phyloP scores from a whole-genome alignment of 2,888 invertebrate genomes.

The Sisyra nigra region DNA sequence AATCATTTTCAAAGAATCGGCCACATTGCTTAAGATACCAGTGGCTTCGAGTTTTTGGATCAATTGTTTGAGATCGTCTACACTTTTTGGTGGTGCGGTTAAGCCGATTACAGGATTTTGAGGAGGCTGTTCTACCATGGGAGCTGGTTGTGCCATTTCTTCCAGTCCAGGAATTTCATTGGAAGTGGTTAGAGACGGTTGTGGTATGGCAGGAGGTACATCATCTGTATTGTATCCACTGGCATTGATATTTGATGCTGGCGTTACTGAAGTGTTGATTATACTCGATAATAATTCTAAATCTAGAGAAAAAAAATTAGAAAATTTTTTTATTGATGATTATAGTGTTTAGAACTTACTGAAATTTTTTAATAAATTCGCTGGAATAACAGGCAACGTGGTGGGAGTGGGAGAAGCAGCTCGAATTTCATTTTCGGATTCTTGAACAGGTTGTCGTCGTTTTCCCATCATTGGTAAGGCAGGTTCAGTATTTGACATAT shows the following conservation, averaged over 20 bases:
- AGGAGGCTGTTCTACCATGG: conserved; percentile 16
- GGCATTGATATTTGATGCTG: conserved; percentile 28
- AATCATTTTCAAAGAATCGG: conserved; percentile 16
- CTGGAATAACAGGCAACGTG: neutral
- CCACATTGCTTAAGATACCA: conserved; percentile 46
- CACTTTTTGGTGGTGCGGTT: conserved; percentile 16
- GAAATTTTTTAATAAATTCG: conserved; percentile 15
- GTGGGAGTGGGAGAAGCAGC: conserved; percentile 22
- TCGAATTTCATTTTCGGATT: conserved; percentile 20
- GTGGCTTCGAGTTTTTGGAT: conserved; percentile 74
- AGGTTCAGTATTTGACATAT: conserved; percentile 19
- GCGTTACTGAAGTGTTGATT: conserved; percentile 41
- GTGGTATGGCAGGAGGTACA: conserved; percentile 19
- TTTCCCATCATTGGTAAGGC: conserved; percentile 19
- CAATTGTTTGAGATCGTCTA: conserved; percentile 62
- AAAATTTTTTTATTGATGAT: neutral
- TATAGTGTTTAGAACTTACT: conserved; percentile 18
- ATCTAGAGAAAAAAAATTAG: conserved; percentile 25
- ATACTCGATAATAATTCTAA: conserved; percentile 50
- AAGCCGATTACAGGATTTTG: conserved; percentile 22
- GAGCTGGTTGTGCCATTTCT: conserved; percentile 6
- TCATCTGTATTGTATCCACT: conserved; percentile 39
- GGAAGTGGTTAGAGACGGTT: neutral
- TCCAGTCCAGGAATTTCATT: conserved; percentile 2
- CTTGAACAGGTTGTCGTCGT: conserved; percentile 13